Evolutionary conservation across 2,888 invertebrate species (phyloP).

Genomic region (Clunio marinus): DNA sequence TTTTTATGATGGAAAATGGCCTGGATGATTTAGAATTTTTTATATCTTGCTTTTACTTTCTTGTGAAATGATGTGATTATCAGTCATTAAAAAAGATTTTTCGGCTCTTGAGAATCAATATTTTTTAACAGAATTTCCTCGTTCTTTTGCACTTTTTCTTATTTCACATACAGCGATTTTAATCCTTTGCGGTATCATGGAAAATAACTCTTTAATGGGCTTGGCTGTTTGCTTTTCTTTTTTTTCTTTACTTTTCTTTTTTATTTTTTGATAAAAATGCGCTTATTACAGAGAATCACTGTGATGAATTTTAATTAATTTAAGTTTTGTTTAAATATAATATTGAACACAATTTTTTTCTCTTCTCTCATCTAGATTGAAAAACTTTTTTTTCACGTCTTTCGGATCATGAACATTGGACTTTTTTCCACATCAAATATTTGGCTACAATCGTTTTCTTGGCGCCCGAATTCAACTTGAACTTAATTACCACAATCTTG

Average conservation of each 20-base stretch:
- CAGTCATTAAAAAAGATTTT: constrained; percentile 29
- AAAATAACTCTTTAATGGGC: constrained; percentile 10
- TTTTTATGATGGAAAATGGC: constrained; percentile 29
- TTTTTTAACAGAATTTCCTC: constrained; percentile 27
- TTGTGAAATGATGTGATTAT: constrained; percentile 22
- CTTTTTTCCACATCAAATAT: constrained; percentile 34
- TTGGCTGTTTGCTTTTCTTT: too few species aligned
- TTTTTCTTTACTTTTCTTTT: background rate
- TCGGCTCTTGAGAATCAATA: constrained; percentile 32
- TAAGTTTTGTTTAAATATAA: constrained; percentile 19
- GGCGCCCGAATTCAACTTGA: constrained; percentile 23
- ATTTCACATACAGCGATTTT: constrained; percentile 27
- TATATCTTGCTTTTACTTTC: constrained; percentile 1
- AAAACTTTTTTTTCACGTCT: constrained; percentile 29
- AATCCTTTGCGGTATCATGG: constrained; percentile 34
- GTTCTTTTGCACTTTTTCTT: constrained; percentile 30
- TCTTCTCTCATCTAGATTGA: background rate
- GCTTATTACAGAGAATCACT: constrained; percentile 22
- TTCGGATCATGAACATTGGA: constrained; percentile 30
- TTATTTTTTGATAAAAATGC: background rate
- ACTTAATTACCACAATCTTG: constrained; percentile 28
- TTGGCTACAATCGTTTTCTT: constrained; percentile 28
- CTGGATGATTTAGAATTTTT: constrained; percentile 35
- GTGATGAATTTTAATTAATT: background rate
- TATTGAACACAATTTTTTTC: constrained; percentile 36